Base-by-base conservation (phyloP, 2,888 invertebrate species). In the Lithosia quadra region DNA sequence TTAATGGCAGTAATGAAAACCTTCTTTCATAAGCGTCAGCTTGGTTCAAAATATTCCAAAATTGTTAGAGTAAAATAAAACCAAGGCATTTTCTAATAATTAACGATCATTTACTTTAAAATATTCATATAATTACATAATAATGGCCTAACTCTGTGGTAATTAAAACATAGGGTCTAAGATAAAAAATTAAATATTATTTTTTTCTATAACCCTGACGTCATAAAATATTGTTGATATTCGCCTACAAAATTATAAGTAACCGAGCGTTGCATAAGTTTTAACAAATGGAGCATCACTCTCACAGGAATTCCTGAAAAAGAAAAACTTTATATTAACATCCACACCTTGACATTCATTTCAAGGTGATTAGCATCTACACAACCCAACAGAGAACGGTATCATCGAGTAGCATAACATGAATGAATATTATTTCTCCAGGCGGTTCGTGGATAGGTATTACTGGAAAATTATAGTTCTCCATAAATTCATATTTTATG, bases 231-330 rank as follows among this genome's bases (percentile, higher is more conserved):
- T 91, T 91, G 83, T 91, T 91, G 90, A 90, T 91, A 90, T 87
- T 89, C 85, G 85, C 86, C 93, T 93, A 94, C 92, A 86, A 85
- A 95, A 96, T 97, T 97, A 98, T 96, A 98, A 97, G 93, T 98
- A 98, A 93, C 98, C 98, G 93, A 98, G 96, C 85, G 98, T 98
- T 92, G 98, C 98, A 93, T 98, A 98, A 90, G 98, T 98, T 96
- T 98, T 98, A 95, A 98, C 98, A 96, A 98, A 98, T 90, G 98
- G 97, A 92, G 97, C 96, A 93, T 98, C 98, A 95, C 97, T 97
- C 94, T 97, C 97, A 95, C 97, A 97, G 92, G 97, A 96, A 93
- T 97, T 98, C 95, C 98, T 98, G 96, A 84, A 96, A 96, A 94
- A 90, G 88, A 93, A 81, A 82, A 71, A 69, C 63, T 15, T 57